Base-by-base conservation (phyloP, 2,888 invertebrate genomes). In the Trissolcus brochymenae region DNA sequence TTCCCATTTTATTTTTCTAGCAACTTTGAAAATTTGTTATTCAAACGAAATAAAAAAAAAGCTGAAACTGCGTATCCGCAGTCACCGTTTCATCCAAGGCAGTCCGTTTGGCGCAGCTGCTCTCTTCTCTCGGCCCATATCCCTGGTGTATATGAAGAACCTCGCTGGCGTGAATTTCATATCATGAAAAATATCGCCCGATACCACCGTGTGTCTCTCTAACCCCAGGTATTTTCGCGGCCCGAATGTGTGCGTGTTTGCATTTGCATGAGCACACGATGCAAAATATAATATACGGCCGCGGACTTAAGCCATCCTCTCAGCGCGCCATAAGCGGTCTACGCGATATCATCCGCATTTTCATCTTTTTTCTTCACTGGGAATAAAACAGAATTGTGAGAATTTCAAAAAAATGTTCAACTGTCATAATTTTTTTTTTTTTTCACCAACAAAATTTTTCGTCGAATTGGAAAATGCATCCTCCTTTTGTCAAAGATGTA, bases 31-130 rank as follows among this genome's bases (percentile, higher is more conserved):
- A 76, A 76, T 70, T 76, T 61, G 70, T 66, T 71, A 65, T 71
- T 56, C 13, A 11, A n/a, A n/a, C 29, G 29, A 46, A 55, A 43
- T 29, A 65, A 6, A 50, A 40, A 46, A 40, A 60, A 14, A 56
- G 40, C 7, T 11, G 51, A 43, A 53, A 50, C 4, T n/a, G 43
- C 43, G 6, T 43, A 43, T 43, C 60, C 68, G 57, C 72, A 76
- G 77, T 56, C 68, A 70, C 74, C 66, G 78, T 77, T 80, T 79
- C 77, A 71, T 74, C 66, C 59, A 59, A 71, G 66, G 59, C 72
- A 78, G 68, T 65, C 80, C 81, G 84, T 87, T 84, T 81, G 80
- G 78, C 81, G 81, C 86, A 86, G 82, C 84, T 85, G 86, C 82
- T 81, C 78, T 35, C 35, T 80, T 56, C 66, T 67, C 72, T 41